Conservation (phyloP, 2,113 vertebrate species). For the Myotis davidii region DNA sequence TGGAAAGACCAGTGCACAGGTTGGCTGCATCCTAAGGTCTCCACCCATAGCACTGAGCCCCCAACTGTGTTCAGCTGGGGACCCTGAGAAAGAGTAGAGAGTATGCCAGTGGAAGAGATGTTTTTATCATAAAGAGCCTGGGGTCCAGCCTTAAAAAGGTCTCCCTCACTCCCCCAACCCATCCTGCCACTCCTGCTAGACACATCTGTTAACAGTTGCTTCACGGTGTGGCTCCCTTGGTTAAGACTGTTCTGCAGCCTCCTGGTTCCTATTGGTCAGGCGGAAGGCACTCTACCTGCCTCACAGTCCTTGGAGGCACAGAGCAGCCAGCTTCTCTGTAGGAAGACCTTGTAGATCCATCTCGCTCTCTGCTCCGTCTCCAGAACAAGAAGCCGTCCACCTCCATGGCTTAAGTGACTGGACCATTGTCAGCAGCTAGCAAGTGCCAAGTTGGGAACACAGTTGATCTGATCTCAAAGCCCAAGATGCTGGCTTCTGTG, state of each 20-base stretch:
- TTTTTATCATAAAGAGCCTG: not conserved
- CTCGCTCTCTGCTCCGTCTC: not conserved
- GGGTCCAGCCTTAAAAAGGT: not conserved
- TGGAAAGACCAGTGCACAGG: not conserved
- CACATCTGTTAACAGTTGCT: fast-evolving
- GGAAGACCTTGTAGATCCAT: too few species aligned
- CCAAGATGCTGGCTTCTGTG: not conserved
- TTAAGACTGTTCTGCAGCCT: not conserved
- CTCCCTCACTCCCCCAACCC: not conserved
- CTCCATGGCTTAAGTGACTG: not conserved
- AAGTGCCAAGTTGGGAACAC: not conserved
- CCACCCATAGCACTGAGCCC: fast-evolving
- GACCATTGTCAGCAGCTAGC: not conserved
- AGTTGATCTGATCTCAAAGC: not conserved
- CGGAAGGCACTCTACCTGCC: not conserved
- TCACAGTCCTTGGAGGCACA: fast-evolving
- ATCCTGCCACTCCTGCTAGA: not conserved
- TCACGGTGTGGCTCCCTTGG: not conserved
- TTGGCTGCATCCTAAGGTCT: not conserved
- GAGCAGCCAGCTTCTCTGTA: not conserved
- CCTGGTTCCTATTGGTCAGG: not conserved
- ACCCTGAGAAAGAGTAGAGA: too few species aligned
- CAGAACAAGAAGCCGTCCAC: fast-evolving
- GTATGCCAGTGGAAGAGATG: not conserved
- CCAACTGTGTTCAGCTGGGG: not conserved